A percentile compares a stretch with the other conserved stretches of the same genome.
Evolutionary conservation across 1,140 invertebrate species (phyloP).

Genomic region (Eumeta japonica): DNA sequence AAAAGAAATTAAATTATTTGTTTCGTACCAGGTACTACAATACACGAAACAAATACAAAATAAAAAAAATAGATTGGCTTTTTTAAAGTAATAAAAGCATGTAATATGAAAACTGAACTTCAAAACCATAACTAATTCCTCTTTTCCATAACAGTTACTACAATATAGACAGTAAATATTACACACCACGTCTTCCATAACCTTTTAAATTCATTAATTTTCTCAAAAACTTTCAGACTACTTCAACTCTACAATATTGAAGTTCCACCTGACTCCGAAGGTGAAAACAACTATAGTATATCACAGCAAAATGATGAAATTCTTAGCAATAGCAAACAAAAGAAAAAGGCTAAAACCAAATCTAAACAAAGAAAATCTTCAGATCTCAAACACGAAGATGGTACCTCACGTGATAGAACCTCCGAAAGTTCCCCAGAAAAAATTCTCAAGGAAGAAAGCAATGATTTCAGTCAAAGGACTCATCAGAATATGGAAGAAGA

Average conservation of each 20-base stretch:
- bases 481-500: slow-evolving; percentile 45
- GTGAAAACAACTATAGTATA: slow-evolving; percentile 28
- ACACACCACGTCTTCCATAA: no score
- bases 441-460: slow-evolving; percentile 20
- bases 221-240: slow-evolving; percentile 62
- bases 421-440: slow-evolving; percentile 37
- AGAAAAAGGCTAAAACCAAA: slow-evolving; percentile 54
- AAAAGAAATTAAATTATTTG: no score
- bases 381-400: slow-evolving; percentile 33
- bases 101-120: slow-evolving; percentile 3
- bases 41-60: no score
- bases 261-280: slow-evolving; percentile 63
- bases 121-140: no score
- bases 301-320: slow-evolving; percentile 43
- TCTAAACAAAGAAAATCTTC: slow-evolving; percentile 54
- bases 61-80: no score
- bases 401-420: slow-evolving; percentile 38
- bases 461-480: slow-evolving; percentile 1
- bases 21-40: no score
- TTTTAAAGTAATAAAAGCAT: no score
- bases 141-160: no score
- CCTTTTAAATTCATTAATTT: no score
- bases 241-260: slow-evolving; percentile 70
- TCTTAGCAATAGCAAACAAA: slow-evolving; percentile 42
- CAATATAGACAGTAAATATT: no score